A percentile compares a stretch with the other conserved stretches of the same genome.
Conservation (phyloP, 2,797 vertebrate genomes). For the Euphonia xanthogaster region DNA sequence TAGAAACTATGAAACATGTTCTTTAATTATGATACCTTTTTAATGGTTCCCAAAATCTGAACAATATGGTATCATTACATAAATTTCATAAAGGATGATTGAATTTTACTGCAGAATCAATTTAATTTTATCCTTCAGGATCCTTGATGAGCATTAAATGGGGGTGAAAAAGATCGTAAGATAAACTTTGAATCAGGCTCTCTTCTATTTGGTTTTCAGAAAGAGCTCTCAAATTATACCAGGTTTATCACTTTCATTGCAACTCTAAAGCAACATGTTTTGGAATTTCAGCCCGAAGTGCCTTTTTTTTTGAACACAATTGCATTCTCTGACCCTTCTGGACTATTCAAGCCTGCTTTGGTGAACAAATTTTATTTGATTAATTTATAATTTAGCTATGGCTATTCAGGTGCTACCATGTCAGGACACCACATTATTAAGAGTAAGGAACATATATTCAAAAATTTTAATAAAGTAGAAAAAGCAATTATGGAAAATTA, state of each 20-base stretch:
- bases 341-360: not conserved
- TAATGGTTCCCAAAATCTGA: constrained; percentile 47
- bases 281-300: not conserved
- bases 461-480: not conserved
- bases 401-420: not conserved
- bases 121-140: constrained; percentile 41
- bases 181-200: not conserved
- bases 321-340: not conserved
- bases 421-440: not conserved
- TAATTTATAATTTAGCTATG: not conserved
- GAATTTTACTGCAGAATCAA: constrained; percentile 39
- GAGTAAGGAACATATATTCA: not conserved
- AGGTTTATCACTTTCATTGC: not conserved
- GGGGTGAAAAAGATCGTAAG: not conserved
- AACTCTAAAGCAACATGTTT: not conserved
- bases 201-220: not conserved
- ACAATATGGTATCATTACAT: not conserved
- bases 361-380: not conserved
- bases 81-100: constrained; percentile 32
- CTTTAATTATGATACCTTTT: not conserved
- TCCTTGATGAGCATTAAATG: constrained; percentile 35
- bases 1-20: not conserved
- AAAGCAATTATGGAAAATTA: not conserved
- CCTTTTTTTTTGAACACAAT: not conserved
- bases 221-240: not conserved